These are phyloP conservation scores for Sebastolobus alascanus DNA, from an alignment of 2,797 vertebrate species.

Conservation along the genomic window DNA sequence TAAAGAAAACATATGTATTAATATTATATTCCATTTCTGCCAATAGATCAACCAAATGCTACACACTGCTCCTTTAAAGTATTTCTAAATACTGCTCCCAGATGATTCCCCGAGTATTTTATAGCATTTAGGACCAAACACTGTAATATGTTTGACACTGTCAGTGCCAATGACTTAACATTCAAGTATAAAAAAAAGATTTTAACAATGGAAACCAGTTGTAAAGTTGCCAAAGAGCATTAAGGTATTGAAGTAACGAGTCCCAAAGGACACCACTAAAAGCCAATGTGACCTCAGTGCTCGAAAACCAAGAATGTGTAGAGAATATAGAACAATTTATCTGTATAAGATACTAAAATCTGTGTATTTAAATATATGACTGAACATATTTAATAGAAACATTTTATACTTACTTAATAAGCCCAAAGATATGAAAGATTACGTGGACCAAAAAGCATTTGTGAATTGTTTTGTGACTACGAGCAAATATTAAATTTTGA, in stretches of 20 bases:
- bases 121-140: conserved; percentile 31
- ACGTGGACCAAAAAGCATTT: conserved; percentile 30
- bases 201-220: conserved; percentile 36
- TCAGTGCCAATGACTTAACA: conserved; percentile 8
- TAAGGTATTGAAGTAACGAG: conserved; percentile 24
- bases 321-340: conserved; percentile 10
- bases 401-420: conserved; percentile 31
- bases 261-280: conserved; percentile 62
- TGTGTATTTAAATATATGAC: conserved; percentile 49
- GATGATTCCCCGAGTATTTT: conserved; percentile 8
- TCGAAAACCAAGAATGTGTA: conserved; percentile 33
- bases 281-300: conserved; percentile 64
- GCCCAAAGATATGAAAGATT: conserved; percentile 34
- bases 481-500: conserved; percentile 37
- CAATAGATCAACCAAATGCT: neutral
- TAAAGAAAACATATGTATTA: neutral
- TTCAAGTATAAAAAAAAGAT: neutral
- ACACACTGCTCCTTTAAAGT: neutral
- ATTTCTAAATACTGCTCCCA: neutral
- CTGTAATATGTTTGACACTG: conserved; percentile 26
- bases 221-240: conserved; percentile 38
- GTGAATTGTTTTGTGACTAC: neutral
- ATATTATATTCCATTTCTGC: neutral
- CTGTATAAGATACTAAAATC: conserved; percentile 21
- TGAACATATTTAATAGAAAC: conserved; percentile 35